These are phyloP conservation scores for Hirtodrosophila trivittata DNA, from an alignment of 2,888 invertebrate species.

Conservation along the genomic window DNA sequence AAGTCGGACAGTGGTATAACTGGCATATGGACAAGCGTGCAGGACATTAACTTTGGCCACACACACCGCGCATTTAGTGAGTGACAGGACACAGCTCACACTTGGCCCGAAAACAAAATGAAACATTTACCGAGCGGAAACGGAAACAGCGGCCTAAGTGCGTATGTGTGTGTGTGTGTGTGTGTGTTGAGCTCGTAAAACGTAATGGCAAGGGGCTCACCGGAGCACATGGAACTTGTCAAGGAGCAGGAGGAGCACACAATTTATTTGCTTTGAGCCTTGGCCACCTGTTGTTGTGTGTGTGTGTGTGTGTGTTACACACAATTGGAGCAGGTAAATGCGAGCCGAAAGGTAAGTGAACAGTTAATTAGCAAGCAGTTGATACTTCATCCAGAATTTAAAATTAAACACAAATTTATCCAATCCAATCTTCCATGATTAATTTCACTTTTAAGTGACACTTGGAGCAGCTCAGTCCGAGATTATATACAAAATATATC, in stretches of 20 bases:
- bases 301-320: constrained; percentile 35
- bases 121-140: constrained; percentile 76
- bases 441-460: too few relatives aligned
- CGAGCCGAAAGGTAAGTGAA: constrained; percentile 18
- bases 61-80: constrained; percentile 61
- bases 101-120: constrained; percentile 56
- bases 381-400: too few relatives aligned
- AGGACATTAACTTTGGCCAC: constrained; percentile 72
- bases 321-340: constrained; percentile 38
- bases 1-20: constrained; percentile 57
- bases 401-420: too few relatives aligned
- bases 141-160: constrained; percentile 62
- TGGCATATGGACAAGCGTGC: constrained; percentile 75
- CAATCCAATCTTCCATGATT: too few relatives aligned
- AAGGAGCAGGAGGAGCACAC: constrained; percentile 21
- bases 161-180: constrained; percentile 17
- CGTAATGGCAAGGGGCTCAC: constrained; percentile 40
- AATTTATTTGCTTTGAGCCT: constrained; percentile 42
- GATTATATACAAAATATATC: constrained; percentile 28
- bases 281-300: constrained; percentile 56
- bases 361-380: constrained; percentile 39
- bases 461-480: too few relatives aligned
- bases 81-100: constrained; percentile 54
- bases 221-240: constrained; percentile 24
- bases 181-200: constrained; percentile 58